Base-by-base conservation (phyloP, 2,797 vertebrate species). In the Rhinella marina region DNA sequence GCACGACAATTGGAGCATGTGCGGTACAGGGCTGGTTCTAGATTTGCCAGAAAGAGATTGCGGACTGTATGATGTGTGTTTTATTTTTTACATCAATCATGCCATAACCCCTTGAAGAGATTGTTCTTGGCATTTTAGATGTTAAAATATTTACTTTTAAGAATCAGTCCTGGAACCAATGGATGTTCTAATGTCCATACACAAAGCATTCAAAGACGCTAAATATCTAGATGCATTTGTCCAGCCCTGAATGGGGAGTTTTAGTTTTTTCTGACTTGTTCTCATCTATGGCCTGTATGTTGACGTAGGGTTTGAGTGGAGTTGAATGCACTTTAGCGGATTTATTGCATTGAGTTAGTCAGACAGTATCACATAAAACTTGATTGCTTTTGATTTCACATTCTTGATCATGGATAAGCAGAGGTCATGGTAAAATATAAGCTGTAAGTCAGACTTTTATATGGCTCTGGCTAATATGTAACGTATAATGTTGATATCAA, bases 401-500 rank as follows among this genome's bases (percentile, higher is more conserved):
- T 89, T 89, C 88, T 89, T 89, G 85, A 87, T 89, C 61, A 83
- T 81, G 84, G 88, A 89, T 89, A 89, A 89, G 88, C 41, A 89
- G 86, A 89, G 88, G 88, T 89, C 88, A 87, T 61, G 61, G 88
- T 89, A 50, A 86, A 89, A 86, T 79, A 72, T 73, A 83, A 86
- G 80, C 75, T 86, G 88, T 64, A 86, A 89, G 80, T 86, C 85
- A 86, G 85, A 25, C 72, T 72, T 86, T 89, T 89, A 89, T 89
- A 86, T 82, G 80, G 73, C 73, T 66, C 50, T 89, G 76, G 88
- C 88, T 89, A 89, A 89, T 89, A 86, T 89, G 80, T 89, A 89
- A 89, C 81, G 52, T 83, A 79, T 87, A 83, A 89, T 89, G 85
- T 84, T 87, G 80, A 84, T 89, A 89, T 89, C 85, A 89, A 89